Conservation (phyloP, 2,113 vertebrate genomes). For the Oncorhynchus tshawytscha region DNA sequence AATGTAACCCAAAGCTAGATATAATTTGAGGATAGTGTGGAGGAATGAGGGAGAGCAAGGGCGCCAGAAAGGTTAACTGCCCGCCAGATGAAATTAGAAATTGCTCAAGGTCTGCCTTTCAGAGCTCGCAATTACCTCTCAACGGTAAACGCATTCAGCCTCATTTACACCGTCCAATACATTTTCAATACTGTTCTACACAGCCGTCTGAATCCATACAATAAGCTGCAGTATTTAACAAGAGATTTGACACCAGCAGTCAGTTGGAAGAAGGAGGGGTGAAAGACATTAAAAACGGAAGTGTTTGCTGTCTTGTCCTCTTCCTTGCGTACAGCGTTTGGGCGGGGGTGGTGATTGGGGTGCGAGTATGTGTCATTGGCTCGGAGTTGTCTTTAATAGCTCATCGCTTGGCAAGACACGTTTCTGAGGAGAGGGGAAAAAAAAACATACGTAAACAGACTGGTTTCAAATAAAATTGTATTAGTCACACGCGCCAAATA, state of each 20-base stretch:
- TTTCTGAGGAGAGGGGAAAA: neutral
- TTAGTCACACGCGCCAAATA: no score
- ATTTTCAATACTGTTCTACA: no score
- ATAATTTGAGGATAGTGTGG: neutral
- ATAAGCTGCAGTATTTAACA: no score
- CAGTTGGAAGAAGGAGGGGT: neutral
- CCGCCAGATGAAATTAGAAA: neutral
- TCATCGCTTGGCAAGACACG: constrained; percentile 1
- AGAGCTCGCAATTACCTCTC: no score
- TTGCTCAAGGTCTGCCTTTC: neutral
- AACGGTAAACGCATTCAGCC: no score
- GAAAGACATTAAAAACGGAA: neutral
- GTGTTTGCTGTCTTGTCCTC: neutral
- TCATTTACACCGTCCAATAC: no score
- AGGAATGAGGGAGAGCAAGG: neutral
- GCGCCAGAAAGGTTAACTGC: neutral
- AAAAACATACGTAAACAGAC: neutral
- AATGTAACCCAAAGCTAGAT: neutral
- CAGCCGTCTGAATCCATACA: neutral
- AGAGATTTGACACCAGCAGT: no score
- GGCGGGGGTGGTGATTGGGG: neutral
- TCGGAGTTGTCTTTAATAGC: neutral
- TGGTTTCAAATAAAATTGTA: neutral
- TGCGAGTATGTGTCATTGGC: neutral
- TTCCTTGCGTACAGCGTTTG: neutral